Percentiles rank a stretch among this genome's conserved stretches.
phyloP scores from a whole-genome alignment of 2,113 vertebrate species.

The Dolichallabes microphthalmus region DNA sequence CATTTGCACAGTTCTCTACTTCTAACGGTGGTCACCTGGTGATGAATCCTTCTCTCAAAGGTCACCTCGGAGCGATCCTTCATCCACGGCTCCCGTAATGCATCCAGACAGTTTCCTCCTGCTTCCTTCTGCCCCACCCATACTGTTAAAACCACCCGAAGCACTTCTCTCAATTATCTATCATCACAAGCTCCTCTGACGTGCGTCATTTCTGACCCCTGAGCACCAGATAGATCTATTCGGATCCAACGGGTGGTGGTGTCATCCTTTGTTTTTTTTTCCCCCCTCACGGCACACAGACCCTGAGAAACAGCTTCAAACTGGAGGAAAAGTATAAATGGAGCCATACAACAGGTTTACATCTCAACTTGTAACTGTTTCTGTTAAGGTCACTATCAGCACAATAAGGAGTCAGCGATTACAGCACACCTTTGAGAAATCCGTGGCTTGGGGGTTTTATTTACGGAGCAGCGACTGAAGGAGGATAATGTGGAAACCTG shows the following conservation, averaged over 20 bases:
- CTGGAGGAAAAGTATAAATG: background rate
- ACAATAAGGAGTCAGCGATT: background rate
- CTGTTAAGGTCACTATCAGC: background rate
- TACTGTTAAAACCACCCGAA: background rate
- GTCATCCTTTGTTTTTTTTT: background rate
- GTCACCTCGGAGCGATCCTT: background rate
- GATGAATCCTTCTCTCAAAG: background rate
- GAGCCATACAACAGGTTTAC: background rate
- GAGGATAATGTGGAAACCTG: background rate
- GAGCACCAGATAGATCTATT: background rate
- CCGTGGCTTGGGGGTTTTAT: too few relatives aligned
- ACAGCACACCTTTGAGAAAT: background rate
- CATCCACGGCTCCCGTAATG: background rate
- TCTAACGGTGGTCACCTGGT: background rate
- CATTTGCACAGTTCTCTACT: too few relatives aligned
- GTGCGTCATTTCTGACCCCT: background rate
- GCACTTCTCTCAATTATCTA: background rate
- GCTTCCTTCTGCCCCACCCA: background rate
- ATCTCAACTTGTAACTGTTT: background rate
- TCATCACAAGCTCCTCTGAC: background rate
- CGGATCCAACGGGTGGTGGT: background rate
- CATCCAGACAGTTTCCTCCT: background rate
- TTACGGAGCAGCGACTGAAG: too few relatives aligned
- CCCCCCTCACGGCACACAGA: background rate
- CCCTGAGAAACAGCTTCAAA: background rate